phyloP scores from a whole-genome alignment of 2,113 vertebrate genomes.

The Calidris pugnax region DNA sequence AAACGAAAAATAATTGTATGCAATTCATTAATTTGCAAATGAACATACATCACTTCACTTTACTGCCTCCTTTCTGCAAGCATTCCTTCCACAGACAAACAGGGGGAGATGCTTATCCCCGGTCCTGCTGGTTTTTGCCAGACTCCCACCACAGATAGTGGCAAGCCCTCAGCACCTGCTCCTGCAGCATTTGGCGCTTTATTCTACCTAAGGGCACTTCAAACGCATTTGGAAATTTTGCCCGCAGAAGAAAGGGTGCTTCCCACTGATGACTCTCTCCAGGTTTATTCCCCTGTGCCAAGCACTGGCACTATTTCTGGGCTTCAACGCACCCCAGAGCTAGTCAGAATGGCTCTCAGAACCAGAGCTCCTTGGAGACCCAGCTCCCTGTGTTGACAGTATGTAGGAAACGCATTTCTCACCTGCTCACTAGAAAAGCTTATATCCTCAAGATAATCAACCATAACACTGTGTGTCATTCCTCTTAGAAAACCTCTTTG shows the following conservation, averaged over 20 bases:
- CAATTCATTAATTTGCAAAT: neutral
- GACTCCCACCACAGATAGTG: rapidly evolving
- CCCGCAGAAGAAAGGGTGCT: neutral
- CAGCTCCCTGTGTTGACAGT: neutral
- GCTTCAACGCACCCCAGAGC: neutral
- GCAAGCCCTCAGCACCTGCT: neutral
- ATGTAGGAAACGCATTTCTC: neutral
- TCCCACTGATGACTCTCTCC: neutral
- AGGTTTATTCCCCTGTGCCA: neutral
- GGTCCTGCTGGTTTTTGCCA: neutral
- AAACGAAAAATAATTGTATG: neutral
- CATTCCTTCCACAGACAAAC: neutral
- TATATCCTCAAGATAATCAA: neutral
- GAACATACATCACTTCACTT: neutral
- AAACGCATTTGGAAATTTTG: neutral
- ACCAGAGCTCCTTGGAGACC: neutral
- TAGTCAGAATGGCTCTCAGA: neutral
- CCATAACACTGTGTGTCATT: neutral
- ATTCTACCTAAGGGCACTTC: neutral
- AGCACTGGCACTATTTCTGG: neutral
- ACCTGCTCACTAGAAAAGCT: neutral
- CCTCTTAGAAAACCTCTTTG: neutral
- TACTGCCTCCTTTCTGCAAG: neutral
- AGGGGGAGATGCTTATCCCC: rapidly evolving
- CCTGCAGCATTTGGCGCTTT: neutral